Conservation (phyloP, 2,113 vertebrate genomes). For the Capricornis sumatraensis region DNA sequence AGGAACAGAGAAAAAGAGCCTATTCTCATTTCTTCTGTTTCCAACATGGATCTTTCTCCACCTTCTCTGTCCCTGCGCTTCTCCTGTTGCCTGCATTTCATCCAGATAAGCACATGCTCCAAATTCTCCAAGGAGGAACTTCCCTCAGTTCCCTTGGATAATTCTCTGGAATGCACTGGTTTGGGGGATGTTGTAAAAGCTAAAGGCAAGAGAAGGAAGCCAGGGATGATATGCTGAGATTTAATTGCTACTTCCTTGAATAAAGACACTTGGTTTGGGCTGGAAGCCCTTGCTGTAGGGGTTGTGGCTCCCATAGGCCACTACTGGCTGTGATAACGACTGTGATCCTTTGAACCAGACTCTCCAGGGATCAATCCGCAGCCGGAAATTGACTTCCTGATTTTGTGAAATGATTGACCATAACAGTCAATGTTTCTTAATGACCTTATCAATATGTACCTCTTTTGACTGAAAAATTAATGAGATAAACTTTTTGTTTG, state of each 20-base stretch:
- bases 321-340: neutral
- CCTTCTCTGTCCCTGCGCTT: neutral
- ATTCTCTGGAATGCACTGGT: neutral
- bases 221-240: neutral
- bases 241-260: neutral
- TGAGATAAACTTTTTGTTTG: neutral
- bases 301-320: rapidly evolving
- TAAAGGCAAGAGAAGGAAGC: neutral
- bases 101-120: neutral
- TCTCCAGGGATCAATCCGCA: neutral
- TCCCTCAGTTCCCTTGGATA: neutral
- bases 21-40: neutral
- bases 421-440: slow-evolving; percentile 20
- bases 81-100: neutral
- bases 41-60: neutral
- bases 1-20: neutral
- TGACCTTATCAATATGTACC: neutral
- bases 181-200: neutral
- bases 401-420: slow-evolving; percentile 20
- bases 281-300: neutral
- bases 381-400: neutral
- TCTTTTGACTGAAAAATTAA: neutral
- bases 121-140: neutral
- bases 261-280: neutral
- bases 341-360: neutral